phyloP scores from a whole-genome alignment of 1,140 invertebrate species.

The Pinna nobilis region DNA sequence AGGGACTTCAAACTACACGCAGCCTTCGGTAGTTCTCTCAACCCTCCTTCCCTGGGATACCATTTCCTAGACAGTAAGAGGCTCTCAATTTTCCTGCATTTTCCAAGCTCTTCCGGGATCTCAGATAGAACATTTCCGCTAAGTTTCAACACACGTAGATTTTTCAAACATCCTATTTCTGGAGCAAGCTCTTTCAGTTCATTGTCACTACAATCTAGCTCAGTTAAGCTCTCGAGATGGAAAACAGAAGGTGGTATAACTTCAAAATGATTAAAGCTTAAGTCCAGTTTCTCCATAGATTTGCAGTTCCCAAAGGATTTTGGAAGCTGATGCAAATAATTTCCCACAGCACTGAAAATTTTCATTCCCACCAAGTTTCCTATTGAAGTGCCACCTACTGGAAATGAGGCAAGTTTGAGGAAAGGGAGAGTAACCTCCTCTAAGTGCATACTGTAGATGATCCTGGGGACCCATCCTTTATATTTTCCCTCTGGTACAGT shows the following conservation, averaged over 20 bases:
- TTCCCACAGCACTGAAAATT: slow-evolving; percentile 63
- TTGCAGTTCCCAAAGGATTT: slow-evolving; percentile 62
- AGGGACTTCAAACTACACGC: slow-evolving; percentile 59
- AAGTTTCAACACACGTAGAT: slow-evolving; percentile 57
- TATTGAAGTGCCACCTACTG: slow-evolving; percentile 63
- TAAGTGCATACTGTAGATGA: slow-evolving; percentile 58
- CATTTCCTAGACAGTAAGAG: slow-evolving; percentile 67
- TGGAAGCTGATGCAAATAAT: slow-evolving; percentile 60
- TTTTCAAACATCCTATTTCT: slow-evolving; percentile 58
- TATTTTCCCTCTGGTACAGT: slow-evolving; percentile 67
- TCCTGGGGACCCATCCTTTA: slow-evolving; percentile 67
- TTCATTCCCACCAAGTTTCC: slow-evolving; percentile 57
- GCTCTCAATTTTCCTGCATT: slow-evolving; percentile 57
- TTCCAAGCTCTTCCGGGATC: slow-evolving; percentile 54
- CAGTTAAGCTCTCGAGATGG: slow-evolving; percentile 50
- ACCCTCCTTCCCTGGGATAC: slow-evolving; percentile 60
- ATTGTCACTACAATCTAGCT: slow-evolving; percentile 64
- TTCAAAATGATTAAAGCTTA: slow-evolving; percentile 64
- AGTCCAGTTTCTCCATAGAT: slow-evolving; percentile 55
- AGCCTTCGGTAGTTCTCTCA: slow-evolving; percentile 57
- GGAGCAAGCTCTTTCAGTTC: slow-evolving; percentile 50
- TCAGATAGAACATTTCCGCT: slow-evolving; percentile 59
- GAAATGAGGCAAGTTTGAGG: slow-evolving; percentile 65
- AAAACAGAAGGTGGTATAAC: slow-evolving; percentile 61
- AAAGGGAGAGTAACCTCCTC: slow-evolving; percentile 62